Evolutionary conservation across 2,888 invertebrate genomes (phyloP), one percentile per base, ranked within the genome.

Genomic region (Timema podura): DNA sequence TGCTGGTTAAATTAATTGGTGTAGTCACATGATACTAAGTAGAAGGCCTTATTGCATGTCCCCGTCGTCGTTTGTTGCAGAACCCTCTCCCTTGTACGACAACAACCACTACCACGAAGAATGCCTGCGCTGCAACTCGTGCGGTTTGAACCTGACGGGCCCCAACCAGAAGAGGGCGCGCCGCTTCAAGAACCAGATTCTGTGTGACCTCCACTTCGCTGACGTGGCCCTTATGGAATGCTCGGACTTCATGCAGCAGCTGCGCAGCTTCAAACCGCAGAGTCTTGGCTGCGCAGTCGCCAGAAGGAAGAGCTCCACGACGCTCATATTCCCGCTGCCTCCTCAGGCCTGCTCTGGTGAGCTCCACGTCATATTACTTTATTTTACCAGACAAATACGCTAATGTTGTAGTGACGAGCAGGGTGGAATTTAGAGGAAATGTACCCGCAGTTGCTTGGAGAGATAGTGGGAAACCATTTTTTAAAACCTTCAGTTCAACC

Each of bases 51-150:
- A 30, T 30, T 30, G 30, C 30, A 30, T 30, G 30, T 30, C 1
- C 59, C 70, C 74, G 72, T 67, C 75, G 73, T 73, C 72, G 75
- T 73, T 73, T 74, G 77, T 87, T 86, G 47, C 88, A 94, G 95
- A 95, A 83, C 94, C 94, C 76, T 93, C 94, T 74, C 93, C 93
- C 76, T 82, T 94, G 78, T 95, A 95, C 85, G 95, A 95, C 85
- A 95, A 95, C 88, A 93, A 95, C 83, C 93, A 95, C 82, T 96
- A 95, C 84, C 96, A 96, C 90, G 95, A 96, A 87, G 96, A 96
- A 90, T 96, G 96, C 86, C 89, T 96, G 80, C 92, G 93, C 79
- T 96, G 96, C 91, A 95, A 95, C 86, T 94, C 95, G 80, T 96
- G 96, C 83, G 94, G 94, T 80, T 85, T 95, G 83, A 94, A 95